These are phyloP conservation scores for Salvelinus sp. DNA, from an alignment of 2,113 vertebrate species.

Conservation along the genomic window DNA sequence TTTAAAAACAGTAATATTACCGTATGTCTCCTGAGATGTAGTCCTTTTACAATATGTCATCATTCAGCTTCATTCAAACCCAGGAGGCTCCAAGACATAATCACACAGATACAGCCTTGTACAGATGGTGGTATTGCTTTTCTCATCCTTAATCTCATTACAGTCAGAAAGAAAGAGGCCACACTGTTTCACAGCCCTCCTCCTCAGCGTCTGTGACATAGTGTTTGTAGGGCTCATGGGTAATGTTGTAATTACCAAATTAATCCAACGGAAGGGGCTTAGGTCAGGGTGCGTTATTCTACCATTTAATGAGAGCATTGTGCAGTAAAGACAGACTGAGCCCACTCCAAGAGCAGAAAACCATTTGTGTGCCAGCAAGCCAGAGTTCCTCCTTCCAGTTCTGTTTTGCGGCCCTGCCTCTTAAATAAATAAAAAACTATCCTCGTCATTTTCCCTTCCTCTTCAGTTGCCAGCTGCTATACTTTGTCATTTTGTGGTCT, in stretches of 20 bases:
- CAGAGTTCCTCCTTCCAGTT: conserved; percentile 32
- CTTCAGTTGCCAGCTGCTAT: conserved; percentile 66
- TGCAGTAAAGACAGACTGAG: not conserved
- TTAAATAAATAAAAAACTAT: conserved; percentile 11
- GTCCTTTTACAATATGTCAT: too few species aligned
- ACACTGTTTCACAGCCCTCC: conserved; percentile 48
- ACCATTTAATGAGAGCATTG: conserved; percentile 59
- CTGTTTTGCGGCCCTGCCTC: conserved; percentile 59
- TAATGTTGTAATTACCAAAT: conserved; percentile 64
- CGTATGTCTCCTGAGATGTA: too few species aligned
- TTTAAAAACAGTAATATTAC: too few species aligned
- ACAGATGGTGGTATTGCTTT: conserved; percentile 49
- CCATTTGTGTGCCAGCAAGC: not conserved
- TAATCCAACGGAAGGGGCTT: conserved; percentile 54
- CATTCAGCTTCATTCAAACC: too few species aligned
- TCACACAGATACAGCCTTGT: conserved; percentile 1
- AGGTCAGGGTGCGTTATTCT: conserved; percentile 48
- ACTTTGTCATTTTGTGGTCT: conserved; percentile 76
- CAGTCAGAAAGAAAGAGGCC: conserved; percentile 35
- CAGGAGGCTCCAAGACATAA: too few species aligned
- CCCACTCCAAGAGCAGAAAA: not conserved
- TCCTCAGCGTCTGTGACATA: conserved; percentile 55
- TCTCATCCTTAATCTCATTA: conserved; percentile 57
- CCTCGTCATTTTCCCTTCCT: conserved; percentile 66
- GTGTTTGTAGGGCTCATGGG: conserved; percentile 55